Conservation (phyloP, 2,888 invertebrate species). For the Liodrosophila aerea region DNA sequence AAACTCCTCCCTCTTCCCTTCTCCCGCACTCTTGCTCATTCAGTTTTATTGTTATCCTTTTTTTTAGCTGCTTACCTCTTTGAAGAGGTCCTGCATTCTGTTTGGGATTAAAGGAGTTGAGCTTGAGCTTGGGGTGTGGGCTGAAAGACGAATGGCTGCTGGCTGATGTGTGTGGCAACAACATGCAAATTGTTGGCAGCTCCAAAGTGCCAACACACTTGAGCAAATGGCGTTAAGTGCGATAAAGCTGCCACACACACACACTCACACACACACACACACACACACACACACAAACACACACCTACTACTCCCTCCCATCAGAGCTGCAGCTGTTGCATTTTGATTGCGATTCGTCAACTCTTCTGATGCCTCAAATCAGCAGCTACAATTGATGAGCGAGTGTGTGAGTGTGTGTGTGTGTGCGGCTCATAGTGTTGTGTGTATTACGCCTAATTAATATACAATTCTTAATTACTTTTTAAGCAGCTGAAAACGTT, state of each 20-base stretch:
- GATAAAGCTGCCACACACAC: conserved; percentile 54
- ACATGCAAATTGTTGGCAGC: conserved; percentile 69
- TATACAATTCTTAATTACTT: conserved; percentile 52
- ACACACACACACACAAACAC: not conserved
- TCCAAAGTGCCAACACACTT: conserved; percentile 74
- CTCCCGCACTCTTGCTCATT: conserved; percentile 2
- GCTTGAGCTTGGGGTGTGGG: not conserved
- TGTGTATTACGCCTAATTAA: conserved; percentile 36
- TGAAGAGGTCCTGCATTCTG: conserved; percentile 40
- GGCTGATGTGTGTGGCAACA: conserved; percentile 44
- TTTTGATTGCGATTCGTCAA: conserved; percentile 31
- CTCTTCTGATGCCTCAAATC: conserved; percentile 19
- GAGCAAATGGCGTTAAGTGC: conserved; percentile 68
- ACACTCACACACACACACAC: conserved; percentile 1
- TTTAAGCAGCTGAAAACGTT: conserved; percentile 9
- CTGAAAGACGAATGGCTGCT: conserved; percentile 5
- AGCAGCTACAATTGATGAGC: conserved; percentile 40
- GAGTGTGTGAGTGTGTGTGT: not conserved
- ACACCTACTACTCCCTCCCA: not conserved
- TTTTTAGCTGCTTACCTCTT: conserved; percentile 44
- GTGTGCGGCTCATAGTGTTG: too few species aligned
- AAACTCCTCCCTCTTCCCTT: not conserved
- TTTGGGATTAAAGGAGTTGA: conserved; percentile 25
- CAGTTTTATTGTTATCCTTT: conserved; percentile 34
- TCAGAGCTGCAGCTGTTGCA: conserved; percentile 9